A percentile compares a stretch with the other conserved stretches of the same genome.
Conservation (phyloP, 2,113 vertebrate species). For the Ondatra zibethicus region DNA sequence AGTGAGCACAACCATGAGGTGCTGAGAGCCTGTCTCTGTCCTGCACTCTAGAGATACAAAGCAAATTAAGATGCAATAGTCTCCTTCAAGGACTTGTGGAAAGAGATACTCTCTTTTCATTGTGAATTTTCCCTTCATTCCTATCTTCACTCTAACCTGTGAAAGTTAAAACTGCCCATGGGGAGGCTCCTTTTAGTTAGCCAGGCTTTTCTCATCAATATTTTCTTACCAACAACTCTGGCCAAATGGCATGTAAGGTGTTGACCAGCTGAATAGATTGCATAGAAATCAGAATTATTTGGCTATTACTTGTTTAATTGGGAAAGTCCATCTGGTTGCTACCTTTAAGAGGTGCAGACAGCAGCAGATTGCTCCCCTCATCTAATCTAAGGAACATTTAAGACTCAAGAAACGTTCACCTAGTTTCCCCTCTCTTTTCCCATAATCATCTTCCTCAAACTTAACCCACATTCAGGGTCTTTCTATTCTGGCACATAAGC, state of each 20-base stretch:
- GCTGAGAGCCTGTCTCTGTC: background rate
- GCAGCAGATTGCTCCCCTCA: background rate
- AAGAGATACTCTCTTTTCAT: background rate
- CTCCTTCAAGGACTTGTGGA: background rate
- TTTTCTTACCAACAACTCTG: background rate
- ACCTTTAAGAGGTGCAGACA: background rate
- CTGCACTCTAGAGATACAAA: background rate
- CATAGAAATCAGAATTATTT: conserved; percentile 19
- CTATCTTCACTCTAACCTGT: background rate
- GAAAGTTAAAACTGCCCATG: background rate
- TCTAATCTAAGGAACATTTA: background rate
- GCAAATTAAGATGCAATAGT: conserved; percentile 9
- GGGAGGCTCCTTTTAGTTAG: background rate
- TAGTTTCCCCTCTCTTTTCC: background rate
- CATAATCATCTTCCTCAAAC: background rate
- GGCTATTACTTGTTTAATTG: background rate
- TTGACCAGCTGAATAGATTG: background rate
- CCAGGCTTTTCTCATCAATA: background rate
- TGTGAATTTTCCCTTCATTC: background rate
- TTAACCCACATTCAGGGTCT: background rate
- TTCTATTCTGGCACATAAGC: background rate
- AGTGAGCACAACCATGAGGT: background rate
- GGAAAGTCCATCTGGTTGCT: background rate
- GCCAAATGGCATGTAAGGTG: background rate
- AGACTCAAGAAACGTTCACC: background rate